Evolutionary conservation across 2,888 invertebrate genomes (phyloP).

Genomic region (Nomada goodeniana): DNA sequence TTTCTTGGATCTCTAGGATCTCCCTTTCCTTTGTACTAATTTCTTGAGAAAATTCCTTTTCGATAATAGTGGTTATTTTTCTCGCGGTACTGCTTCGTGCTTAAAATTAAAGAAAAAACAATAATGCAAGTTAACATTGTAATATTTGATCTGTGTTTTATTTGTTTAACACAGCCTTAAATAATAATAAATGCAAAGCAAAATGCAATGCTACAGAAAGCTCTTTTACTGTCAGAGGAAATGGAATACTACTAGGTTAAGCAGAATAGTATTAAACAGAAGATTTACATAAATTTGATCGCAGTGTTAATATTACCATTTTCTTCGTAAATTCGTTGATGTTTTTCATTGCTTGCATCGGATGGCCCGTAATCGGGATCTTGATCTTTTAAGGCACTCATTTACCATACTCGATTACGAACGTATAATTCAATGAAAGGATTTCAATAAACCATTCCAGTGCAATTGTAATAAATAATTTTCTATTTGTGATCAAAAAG

Average conservation of each 20-base stretch:
- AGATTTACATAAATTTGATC: neutral
- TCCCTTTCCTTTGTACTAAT: conserved; percentile 89
- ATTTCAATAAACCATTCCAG: neutral
- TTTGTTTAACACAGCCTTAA: too few relatives aligned
- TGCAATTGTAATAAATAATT: neutral
- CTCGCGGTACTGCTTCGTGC: conserved; percentile 77
- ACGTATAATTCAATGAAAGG: conserved; percentile 4
- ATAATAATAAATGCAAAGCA: too few relatives aligned
- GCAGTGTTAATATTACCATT: conserved; percentile 70
- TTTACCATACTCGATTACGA: conserved; percentile 60
- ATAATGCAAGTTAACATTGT: neutral
- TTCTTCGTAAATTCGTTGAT: conserved; percentile 78
- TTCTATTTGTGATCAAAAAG: neutral
- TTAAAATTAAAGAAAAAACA: conserved; percentile 46
- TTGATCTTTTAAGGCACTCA: conserved; percentile 75
- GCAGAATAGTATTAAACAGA: neutral
- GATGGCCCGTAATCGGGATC: conserved; percentile 81
- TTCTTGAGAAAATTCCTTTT: conserved; percentile 90
- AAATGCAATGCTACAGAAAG: neutral
- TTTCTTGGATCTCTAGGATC: conserved; percentile 89
- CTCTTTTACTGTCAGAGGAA: neutral
- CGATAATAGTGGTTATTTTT: conserved; percentile 88
- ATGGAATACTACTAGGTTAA: neutral
- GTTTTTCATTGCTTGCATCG: conserved; percentile 71
- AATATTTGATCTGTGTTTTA: neutral